Evolutionary conservation across 2,888 invertebrate genomes (phyloP), one percentile per base, ranked within the genome.

Genomic region (Caenorhabditis uteleia): DNA sequence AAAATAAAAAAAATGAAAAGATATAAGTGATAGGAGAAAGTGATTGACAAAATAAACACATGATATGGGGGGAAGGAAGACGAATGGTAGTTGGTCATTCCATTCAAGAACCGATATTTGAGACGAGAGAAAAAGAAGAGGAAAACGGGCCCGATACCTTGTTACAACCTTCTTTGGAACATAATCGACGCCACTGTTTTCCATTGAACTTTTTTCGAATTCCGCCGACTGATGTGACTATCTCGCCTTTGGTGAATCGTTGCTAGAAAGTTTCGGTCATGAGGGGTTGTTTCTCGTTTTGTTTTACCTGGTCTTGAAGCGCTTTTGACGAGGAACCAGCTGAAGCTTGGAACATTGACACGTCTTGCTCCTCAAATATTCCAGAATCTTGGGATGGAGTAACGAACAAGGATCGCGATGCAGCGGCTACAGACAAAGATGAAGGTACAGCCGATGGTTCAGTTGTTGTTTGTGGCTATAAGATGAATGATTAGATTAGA

Each of bases 181-280:
- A 98, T 69, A 98, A 88, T 79, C 97, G 88, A 67, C 97, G 88
- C 98, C 97, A 98, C 85, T 98, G 98, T 86, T 98, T 98, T 33
- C 98, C 98, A 87, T 98, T 98, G 86, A 94, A 98, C 87, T 97
- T 98, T 87, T 98, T 98, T 14, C 95, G 88, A 79, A 98, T 94
- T 71, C 97, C 97, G 78, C 91, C 92, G 3, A 93, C 91, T 45
- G 92, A 92, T 4, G 91, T 90, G 31, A 80, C 78, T 18, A 79
- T 77, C 56, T 98, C 95, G 73, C 97, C 97, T 86, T 97, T 97
- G 48, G 60, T 66, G 49, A 62, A 70, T 27, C 70, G 49, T 39
- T 68, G 64, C 64, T 68, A 39, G 1, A 68, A 56, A 27, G 23
- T 12, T 10, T 40, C n/a, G 18, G 4, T 48, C 5, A 21, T 3